Conservation (phyloP, 2,113 vertebrate genomes). For the Oryzias celebensis region DNA sequence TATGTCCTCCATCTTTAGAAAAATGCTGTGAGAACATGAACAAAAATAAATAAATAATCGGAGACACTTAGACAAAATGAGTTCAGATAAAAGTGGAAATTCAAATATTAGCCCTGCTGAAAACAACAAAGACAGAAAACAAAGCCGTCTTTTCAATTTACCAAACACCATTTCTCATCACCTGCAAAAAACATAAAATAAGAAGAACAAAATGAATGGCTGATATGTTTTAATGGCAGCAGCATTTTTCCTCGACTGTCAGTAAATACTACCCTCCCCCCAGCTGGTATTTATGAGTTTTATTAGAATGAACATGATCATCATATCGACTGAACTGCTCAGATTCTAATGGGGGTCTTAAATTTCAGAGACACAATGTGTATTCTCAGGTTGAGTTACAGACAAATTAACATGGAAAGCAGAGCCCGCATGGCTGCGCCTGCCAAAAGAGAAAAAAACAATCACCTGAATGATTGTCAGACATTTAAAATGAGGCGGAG, state of each 20-base stretch:
- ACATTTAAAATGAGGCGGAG: conserved; percentile 46
- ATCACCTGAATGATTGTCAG: conserved; percentile 66
- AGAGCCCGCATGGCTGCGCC: conserved; percentile 22
- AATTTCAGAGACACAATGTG: conserved; percentile 64
- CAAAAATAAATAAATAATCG: too few species aligned
- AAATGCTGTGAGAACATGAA: too few species aligned
- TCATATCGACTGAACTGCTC: conserved; percentile 67
- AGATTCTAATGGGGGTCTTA: conserved; percentile 68
- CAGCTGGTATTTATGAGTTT: conserved; percentile 75
- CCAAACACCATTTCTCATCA: neutral
- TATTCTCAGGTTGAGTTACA: conserved; percentile 67
- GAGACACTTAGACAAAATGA: too few species aligned
- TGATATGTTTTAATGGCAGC: conserved; percentile 49
- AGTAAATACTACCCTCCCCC: conserved; percentile 59
- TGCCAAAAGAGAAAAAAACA: conserved; percentile 56
- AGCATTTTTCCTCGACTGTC: conserved; percentile 45
- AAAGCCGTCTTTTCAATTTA: conserved; percentile 3
- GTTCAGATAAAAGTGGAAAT: too few species aligned
- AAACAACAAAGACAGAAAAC: conserved; percentile 1
- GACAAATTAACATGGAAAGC: conserved; percentile 70
- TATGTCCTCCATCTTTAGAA: too few species aligned
- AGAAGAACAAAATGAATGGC: conserved; percentile 38
- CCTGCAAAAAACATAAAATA: conserved; percentile 13
- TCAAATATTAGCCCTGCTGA: too few species aligned
- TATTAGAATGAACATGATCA: conserved; percentile 71